Evolutionary conservation across 2,888 invertebrate genomes (phyloP), one percentile per base, ranked within the genome.

Genomic region (Heliconius cydno): DNA sequence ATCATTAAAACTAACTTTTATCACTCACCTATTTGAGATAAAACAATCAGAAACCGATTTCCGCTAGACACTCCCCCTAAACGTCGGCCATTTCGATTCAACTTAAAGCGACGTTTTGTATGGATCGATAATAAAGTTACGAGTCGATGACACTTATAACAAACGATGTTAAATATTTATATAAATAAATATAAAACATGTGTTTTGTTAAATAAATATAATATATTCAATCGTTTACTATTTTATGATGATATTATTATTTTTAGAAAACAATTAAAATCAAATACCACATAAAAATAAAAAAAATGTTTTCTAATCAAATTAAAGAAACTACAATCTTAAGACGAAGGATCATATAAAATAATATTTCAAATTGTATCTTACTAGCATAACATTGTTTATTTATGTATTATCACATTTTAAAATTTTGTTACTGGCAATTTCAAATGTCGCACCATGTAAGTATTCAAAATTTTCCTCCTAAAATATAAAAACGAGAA

Each of bases 1-100:
- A 79, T 46, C 30, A 68, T 63, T 76, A 78, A 67, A 81, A 57
- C 79, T 67, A 52, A 83, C 82, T 83, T 85, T 85, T 65, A 81
- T 82, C 82, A 86, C 92, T 90, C 85, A 92, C 92, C 90, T 87
- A 90, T 86, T 83, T 86, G 85, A 85, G 80, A 81, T 82, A 83
- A 82, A 80, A 82, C 90, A 91, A 89, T 86, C 87, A 88, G 87
- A 91, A 91, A 89, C 85, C 84, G 84, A 91, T 90, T 91, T 92
- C 89, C 88, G 86, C 88, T 88, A 92, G 94, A 93, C 94, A 95
- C 94, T 94, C 94, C 94, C 93, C 94, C 92, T 94, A 95, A 88
- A 94, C 91, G 94, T 94, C 94, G 92, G 94, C 94, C 94, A 95
- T 94, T 94, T 94, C 93, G 92, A 91, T 94, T 93, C 91, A 85